Evolutionary conservation across 92 coral and sea anemone genomes (phyloP).

Genomic region (Paramuricea clavata): DNA sequence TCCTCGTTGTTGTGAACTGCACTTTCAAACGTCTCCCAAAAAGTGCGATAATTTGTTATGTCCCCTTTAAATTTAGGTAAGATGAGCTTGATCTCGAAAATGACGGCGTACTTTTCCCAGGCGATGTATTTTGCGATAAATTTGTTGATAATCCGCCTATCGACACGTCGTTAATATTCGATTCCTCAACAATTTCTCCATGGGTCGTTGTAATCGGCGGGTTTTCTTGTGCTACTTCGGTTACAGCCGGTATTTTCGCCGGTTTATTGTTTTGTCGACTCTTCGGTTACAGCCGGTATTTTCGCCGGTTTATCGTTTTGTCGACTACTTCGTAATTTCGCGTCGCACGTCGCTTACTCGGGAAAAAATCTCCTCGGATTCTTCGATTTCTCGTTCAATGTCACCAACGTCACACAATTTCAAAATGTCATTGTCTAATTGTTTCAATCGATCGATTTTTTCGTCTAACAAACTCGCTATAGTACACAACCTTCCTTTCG

Average conservation of each 20-base stretch:
- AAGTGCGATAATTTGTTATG: not conserved
- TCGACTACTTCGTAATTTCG: not conserved
- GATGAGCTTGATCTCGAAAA: not conserved
- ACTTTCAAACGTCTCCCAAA: slow-evolving; percentile 26
- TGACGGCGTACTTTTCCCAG: not conserved
- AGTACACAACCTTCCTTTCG: not conserved
- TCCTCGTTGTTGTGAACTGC: slow-evolving; percentile 33
- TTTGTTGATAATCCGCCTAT: not conserved
- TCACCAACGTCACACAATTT: not conserved
- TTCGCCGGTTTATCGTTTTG: not conserved
- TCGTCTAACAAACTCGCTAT: not conserved
- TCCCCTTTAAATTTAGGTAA: slow-evolving; percentile 42
- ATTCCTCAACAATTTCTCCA: not conserved
- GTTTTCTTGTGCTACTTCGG: not conserved
- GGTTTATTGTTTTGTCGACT: not conserved
- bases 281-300: not conserved
- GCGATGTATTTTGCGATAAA: not conserved
- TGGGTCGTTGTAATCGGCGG: not conserved
- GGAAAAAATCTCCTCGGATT: not conserved
- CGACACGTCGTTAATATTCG: not conserved
- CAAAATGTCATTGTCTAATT: not conserved
- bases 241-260: not conserved
- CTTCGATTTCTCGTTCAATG: slow-evolving; percentile 2
- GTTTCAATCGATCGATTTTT: not conserved
- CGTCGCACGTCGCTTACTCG: not conserved